Percentiles rank a stretch among this genome's conserved stretches.
Conservation (phyloP, 2,888 invertebrate genomes). For the Aethes cnicana region DNA sequence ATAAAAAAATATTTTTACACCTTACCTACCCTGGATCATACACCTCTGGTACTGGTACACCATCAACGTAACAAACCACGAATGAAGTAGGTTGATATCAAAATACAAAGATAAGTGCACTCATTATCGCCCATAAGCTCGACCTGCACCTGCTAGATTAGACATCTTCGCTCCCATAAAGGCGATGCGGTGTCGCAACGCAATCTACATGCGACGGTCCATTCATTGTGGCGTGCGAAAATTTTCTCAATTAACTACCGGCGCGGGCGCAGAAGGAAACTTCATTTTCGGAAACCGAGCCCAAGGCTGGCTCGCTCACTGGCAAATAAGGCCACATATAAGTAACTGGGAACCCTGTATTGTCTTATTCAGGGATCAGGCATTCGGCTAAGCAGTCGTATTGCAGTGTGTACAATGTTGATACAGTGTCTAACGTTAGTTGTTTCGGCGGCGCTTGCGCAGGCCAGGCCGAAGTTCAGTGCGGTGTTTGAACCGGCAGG, state of each 20-base stretch:
- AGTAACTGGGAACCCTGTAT: slow-evolving; percentile 68
- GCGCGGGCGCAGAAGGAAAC: slow-evolving; percentile 59
- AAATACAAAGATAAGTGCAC: too few species aligned
- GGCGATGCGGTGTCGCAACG: slow-evolving; percentile 49
- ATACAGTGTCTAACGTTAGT: slow-evolving; percentile 54
- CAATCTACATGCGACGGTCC: slow-evolving; percentile 54
- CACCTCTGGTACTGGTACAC: too few species aligned
- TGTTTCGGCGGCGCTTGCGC: slow-evolving; percentile 48
- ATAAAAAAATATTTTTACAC: too few species aligned
- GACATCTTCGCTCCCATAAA: slow-evolving; percentile 40
- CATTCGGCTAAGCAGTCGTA: slow-evolving; percentile 54
- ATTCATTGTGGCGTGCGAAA: slow-evolving; percentile 70
- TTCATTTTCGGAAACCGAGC: slow-evolving; percentile 68
- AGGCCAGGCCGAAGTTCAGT: slow-evolving; percentile 54
- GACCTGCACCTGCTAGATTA: slow-evolving; percentile 19
- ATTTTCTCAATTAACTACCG: slow-evolving; percentile 67
- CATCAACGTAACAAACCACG: too few species aligned
- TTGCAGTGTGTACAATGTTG: slow-evolving; percentile 48
- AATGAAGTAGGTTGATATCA: too few species aligned
- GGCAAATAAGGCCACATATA: slow-evolving; percentile 77
- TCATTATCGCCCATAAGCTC: slow-evolving; percentile 6
- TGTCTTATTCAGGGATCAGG: slow-evolving; percentile 65
- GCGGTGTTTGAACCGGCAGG: slow-evolving; percentile 54
- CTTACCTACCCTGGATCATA: too few species aligned
- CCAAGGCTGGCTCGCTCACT: slow-evolving; percentile 61